These are phyloP conservation scores for Tubulanus polymorphus DNA, from an alignment of 2,888 invertebrate genomes.

Conservation along the genomic window DNA sequence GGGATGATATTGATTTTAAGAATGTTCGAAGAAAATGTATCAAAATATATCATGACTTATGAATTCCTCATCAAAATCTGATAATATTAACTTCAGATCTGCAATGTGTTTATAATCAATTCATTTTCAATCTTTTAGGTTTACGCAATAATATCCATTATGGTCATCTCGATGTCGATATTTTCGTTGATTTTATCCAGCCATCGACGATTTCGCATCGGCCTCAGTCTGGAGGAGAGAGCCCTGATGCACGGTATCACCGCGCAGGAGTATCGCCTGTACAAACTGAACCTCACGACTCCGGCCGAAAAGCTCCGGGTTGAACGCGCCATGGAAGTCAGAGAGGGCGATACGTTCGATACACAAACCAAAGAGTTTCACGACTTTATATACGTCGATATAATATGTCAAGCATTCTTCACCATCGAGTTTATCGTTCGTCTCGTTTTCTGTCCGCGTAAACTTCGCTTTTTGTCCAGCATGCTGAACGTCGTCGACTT, in stretches of 20 bases:
- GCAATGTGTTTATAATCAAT: no score
- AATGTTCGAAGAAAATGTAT: no score
- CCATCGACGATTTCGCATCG: constrained; percentile 33
- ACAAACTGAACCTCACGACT: not conserved
- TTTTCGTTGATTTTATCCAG: constrained; percentile 46
- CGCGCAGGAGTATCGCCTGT: not conserved
- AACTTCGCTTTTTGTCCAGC: constrained; percentile 36
- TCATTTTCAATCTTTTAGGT: no score
- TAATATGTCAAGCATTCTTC: constrained; percentile 42
- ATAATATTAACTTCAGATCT: no score
- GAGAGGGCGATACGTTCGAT: not conserved
- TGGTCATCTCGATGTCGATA: constrained; percentile 43
- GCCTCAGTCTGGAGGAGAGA: constrained; percentile 18
- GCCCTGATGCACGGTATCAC: not conserved
- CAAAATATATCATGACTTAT: no score
- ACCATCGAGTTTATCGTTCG: constrained; percentile 42
- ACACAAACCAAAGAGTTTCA: no score
- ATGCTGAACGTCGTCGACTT: constrained; percentile 45
- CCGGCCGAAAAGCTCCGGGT: constrained; percentile 1
- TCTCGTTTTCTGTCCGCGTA: constrained; percentile 39
- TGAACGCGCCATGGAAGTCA: no score
- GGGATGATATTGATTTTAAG: no score
- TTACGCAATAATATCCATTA: constrained; percentile 42
- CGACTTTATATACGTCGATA: constrained; percentile 36
- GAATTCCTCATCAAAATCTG: no score